Evolutionary conservation across 2,797 vertebrate genomes (phyloP).

Genomic region (Sardinella longiceps): DNA sequence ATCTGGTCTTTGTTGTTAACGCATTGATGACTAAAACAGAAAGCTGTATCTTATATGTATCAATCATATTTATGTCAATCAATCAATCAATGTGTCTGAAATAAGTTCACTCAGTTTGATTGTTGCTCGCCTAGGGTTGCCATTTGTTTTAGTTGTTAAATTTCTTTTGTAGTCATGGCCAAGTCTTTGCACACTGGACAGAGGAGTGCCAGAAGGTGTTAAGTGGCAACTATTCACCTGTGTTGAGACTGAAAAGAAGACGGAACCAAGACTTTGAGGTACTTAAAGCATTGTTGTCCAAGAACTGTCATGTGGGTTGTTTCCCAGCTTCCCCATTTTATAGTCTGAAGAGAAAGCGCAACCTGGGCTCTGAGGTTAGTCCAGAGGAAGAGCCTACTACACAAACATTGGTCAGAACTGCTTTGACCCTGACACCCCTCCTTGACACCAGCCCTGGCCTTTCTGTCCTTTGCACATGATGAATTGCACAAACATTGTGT

Average conservation of each 20-base stretch:
- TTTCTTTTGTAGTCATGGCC: background rate
- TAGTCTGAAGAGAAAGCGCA: background rate
- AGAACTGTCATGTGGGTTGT: no score
- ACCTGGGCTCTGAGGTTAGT: background rate
- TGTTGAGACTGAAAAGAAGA: background rate
- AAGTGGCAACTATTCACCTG: background rate
- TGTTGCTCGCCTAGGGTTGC: background rate
- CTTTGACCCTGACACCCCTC: no score
- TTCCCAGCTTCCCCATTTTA: no score
- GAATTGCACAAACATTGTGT: no score
- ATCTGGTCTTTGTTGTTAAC: background rate
- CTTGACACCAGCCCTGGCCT: no score
- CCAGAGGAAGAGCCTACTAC: background rate
- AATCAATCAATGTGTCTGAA: background rate
- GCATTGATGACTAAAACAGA: background rate
- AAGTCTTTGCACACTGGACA: background rate
- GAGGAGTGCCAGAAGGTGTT: background rate
- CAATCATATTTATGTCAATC: no score
- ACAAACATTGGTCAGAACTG: no score
- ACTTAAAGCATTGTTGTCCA: no score
- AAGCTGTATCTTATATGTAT: no score
- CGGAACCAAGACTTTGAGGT: background rate
- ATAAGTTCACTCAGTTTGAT: background rate
- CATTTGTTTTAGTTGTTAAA: background rate
- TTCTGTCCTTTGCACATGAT: no score